phyloP scores from a whole-genome alignment of 64 coral and sea anemone species.

The Platygyra sinensis region DNA sequence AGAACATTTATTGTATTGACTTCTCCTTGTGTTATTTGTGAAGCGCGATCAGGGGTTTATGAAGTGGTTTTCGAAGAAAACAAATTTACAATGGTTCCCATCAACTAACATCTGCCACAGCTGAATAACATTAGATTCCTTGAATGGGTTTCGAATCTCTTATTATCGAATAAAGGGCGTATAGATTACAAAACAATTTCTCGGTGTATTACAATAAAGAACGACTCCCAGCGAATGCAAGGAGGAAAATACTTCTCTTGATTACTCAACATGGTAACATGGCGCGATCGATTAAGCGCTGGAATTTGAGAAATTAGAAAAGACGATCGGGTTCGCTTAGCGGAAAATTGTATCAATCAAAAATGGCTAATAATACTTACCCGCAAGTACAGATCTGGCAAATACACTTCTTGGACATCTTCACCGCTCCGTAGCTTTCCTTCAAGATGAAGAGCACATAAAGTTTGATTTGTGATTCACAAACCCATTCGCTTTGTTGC shows the following conservation, averaged over 20 bases:
- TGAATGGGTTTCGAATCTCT: slow-evolving; percentile 4
- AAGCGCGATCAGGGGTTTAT: not conserved
- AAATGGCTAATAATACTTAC: slow-evolving; percentile 56
- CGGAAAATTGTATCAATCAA: not conserved
- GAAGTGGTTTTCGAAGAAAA: slow-evolving; percentile 8
- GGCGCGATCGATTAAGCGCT: not conserved
- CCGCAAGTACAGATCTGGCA: slow-evolving; percentile 96
- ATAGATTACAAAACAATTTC: not conserved
- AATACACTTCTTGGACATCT: slow-evolving; percentile 96
- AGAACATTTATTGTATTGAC: not conserved
- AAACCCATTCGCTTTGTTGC: not conserved
- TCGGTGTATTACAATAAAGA: not conserved
- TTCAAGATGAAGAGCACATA: not conserved
- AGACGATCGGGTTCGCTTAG: not conserved
- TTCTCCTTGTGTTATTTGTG: not conserved
- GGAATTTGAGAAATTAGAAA: slow-evolving; percentile 8
- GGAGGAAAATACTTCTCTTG: not conserved
- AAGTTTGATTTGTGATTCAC: slow-evolving; percentile 14
- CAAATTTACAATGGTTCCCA: not conserved
- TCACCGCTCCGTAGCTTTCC: not conserved
- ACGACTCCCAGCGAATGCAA: not conserved
- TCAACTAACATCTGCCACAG: not conserved
- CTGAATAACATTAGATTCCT: not conserved
- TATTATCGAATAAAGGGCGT: not conserved
- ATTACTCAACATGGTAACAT: not conserved